Percentiles rank a stretch among this genome's conserved stretches.
Evolutionary conservation across 2,797 vertebrate species (phyloP).

Genomic region (Antrozous pallidus): DNA sequence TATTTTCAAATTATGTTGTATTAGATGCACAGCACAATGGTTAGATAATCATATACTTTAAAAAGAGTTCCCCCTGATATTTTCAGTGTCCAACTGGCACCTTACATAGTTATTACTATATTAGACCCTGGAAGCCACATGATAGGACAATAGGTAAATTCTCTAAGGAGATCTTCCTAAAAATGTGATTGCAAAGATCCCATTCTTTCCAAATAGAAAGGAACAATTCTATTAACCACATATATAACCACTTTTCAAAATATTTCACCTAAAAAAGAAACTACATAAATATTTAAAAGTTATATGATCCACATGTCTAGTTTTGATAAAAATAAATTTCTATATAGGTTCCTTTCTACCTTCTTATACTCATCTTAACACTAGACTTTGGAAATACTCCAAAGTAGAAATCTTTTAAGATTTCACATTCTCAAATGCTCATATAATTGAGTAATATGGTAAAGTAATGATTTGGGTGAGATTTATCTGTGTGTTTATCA

Average conservation of each 20-base stretch:
- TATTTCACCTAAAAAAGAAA: not conserved
- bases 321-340: constrained; percentile 1
- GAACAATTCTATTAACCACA: not conserved
- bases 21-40: not conserved
- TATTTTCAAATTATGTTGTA: not conserved
- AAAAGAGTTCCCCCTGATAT: not conserved
- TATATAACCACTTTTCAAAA: not conserved
- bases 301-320: not conserved
- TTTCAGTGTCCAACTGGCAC: not conserved
- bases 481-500: not conserved
- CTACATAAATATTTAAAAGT: not conserved
- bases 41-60: not conserved
- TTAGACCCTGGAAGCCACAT: not conserved
- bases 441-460: not conserved
- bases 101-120: not conserved
- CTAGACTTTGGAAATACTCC: not conserved
- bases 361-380: not conserved
- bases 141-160: not conserved
- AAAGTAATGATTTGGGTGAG: not conserved
- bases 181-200: not conserved
- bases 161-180: not conserved
- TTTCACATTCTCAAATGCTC: not conserved
- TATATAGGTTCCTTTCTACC: not conserved
- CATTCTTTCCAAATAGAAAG: not conserved
- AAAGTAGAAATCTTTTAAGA: constrained; percentile 26